Evolutionary conservation across 2,888 invertebrate genomes (phyloP), one percentile per base, ranked within the genome.

Genomic region (Rhogogaster chlorosoma): DNA sequence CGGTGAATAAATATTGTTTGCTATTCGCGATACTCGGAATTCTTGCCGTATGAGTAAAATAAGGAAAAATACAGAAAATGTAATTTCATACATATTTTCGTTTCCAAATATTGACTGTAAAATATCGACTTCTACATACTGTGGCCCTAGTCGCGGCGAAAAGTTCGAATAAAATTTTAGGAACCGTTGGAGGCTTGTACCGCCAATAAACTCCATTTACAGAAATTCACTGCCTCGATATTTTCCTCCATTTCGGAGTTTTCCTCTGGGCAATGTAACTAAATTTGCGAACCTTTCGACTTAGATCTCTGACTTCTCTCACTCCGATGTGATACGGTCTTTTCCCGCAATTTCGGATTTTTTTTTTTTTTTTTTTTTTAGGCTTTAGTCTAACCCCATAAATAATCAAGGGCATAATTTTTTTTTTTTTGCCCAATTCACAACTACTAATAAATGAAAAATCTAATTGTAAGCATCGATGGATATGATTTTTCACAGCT

Each of bases 151-250:
- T 4, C 26, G 12, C 22, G 22, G 22, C 71, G 12, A 15, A 73
- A 18, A 15, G 42, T 36, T 22, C 22, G 71, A 73, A 73, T 73
- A 73, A 71, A 73, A 73, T 73, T 42, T 73, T 15, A 26, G 42
- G 10, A 38, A 73, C 26, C 18, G n/a, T 73, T 42, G 12, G 42
- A 73, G 42, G 10, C 36, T 73, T 73, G 71, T 42, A 2, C 71
- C 38, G 10, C n/a, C 71, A 18, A 73, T 73, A 42, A 73, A 73
- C 26, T 10, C n/a, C 29, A 2, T 73, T 73, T 73, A 73, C 26
- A 38, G 42, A 3, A 73, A 73, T 73, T 42, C 71, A 73, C 38
- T 42, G 42, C 38, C 38, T 73, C 71, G 38, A 42, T 73, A 36
- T 26, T 22, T 29, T 42, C 38, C 22, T 22, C 9, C 10, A 73